Conservation (phyloP, 2,888 invertebrate species). For the Entomobrya proxima region DNA sequence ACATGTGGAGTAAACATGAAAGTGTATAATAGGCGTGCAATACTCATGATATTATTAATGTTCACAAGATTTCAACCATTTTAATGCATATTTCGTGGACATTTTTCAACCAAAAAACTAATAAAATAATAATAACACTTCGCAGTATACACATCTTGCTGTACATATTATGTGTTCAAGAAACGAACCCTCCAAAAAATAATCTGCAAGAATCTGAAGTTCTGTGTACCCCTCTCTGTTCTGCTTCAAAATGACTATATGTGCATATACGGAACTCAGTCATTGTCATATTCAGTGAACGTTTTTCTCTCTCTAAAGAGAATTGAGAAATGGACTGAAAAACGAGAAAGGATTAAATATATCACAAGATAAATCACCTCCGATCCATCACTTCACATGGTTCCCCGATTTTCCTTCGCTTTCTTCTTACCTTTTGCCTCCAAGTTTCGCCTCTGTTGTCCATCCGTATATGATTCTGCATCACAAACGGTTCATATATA, state of each 20-base stretch:
- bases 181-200: neutral
- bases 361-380: constrained; percentile 74
- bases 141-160: neutral
- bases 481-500: neutral
- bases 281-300: constrained; percentile 40
- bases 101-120: constrained; percentile 32
- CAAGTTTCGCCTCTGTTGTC: constrained; percentile 4
- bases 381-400: constrained; percentile 75
- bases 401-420: constrained; percentile 61
- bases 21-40: too few species aligned
- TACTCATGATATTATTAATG: constrained; percentile 21
- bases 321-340: constrained; percentile 74
- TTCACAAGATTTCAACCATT: constrained; percentile 33
- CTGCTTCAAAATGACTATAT: neutral
- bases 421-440: constrained; percentile 32
- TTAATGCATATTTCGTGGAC: constrained; percentile 47
- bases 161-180: neutral
- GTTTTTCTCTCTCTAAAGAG: constrained; percentile 21
- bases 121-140: neutral
- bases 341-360: constrained; percentile 75
- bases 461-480: neutral
- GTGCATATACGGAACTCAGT: constrained; percentile 32
- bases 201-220: neutral
- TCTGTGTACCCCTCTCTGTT: neutral
- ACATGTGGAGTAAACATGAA: too few species aligned